These are phyloP conservation scores for Oligia fasciuncula DNA, from an alignment of 2,888 invertebrate species.

Conservation along the genomic window DNA sequence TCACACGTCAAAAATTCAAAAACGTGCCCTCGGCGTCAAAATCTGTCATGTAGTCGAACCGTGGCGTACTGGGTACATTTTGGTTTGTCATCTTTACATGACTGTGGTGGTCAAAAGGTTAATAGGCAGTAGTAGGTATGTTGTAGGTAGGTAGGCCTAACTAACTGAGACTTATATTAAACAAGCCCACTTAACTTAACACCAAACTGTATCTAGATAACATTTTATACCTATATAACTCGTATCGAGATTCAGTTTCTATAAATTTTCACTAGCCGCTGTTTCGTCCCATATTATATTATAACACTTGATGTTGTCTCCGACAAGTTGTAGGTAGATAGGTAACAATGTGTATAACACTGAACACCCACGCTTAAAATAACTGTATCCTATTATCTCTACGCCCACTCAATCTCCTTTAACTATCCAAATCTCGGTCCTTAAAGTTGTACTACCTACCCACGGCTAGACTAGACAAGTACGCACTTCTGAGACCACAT, in stretches of 20 bases:
- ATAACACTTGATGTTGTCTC: not conserved
- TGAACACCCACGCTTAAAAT: not conserved
- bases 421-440: slow-evolving; percentile 12
- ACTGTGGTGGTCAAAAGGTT: no score
- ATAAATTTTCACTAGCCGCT: not conserved
- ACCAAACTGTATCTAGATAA: no score
- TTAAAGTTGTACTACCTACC: slow-evolving; percentile 20
- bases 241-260: not conserved
- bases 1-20: no score
- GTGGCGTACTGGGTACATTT: no score
- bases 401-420: not conserved
- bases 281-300: not conserved
- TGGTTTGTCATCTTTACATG: no score
- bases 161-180: not conserved
- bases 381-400: not conserved
- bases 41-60: no score
- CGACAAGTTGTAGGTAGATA: not conserved
- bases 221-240: not conserved
- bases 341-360: no score
- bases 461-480: slow-evolving; percentile 41
- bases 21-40: no score
- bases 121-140: not conserved
- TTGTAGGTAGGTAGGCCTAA: not conserved
- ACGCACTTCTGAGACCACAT: slow-evolving; percentile 57
- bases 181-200: no score